Conservation (phyloP, 1,140 invertebrate genomes). For the Leguminivora glycinivorella region DNA sequence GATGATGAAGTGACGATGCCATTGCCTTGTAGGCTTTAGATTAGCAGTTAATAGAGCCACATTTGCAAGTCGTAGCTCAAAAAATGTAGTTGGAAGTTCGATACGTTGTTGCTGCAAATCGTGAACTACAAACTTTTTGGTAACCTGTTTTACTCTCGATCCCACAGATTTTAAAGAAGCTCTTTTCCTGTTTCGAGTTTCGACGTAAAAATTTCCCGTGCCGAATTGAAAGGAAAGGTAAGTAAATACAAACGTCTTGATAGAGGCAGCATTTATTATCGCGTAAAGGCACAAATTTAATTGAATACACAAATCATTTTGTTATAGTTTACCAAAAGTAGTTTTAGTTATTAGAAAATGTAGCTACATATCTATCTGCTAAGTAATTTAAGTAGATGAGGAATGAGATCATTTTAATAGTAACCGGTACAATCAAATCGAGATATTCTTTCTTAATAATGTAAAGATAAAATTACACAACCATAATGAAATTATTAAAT, state of each 20-base stretch:
- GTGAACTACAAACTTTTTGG: too few species aligned
- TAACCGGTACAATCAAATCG: not conserved
- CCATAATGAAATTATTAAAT: not conserved
- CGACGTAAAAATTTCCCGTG: not conserved
- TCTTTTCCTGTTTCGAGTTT: too few species aligned
- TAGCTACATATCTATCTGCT: not conserved
- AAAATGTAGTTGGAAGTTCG: too few species aligned
- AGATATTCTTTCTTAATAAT: not conserved
- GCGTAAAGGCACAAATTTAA: conserved; percentile 24
- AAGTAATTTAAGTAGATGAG: not conserved
- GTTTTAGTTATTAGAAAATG: not conserved
- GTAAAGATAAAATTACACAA: not conserved
- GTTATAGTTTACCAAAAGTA: not conserved
- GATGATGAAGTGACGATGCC: too few species aligned
- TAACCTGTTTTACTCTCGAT: too few species aligned
- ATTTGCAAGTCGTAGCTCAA: too few species aligned
- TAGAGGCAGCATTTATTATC: conserved; percentile 25
- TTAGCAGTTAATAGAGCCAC: too few species aligned
- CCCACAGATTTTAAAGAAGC: too few species aligned
- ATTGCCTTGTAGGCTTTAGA: too few species aligned
- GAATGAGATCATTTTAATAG: not conserved
- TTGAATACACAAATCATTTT: conserved; percentile 1
- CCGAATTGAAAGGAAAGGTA: not conserved
- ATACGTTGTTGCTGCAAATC: too few species aligned
- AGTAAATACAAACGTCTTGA: not conserved